Percentiles rank a stretch among this genome's conserved stretches.
Evolutionary conservation across 2,888 invertebrate species (phyloP).

Genomic region (Erebia aethiops): DNA sequence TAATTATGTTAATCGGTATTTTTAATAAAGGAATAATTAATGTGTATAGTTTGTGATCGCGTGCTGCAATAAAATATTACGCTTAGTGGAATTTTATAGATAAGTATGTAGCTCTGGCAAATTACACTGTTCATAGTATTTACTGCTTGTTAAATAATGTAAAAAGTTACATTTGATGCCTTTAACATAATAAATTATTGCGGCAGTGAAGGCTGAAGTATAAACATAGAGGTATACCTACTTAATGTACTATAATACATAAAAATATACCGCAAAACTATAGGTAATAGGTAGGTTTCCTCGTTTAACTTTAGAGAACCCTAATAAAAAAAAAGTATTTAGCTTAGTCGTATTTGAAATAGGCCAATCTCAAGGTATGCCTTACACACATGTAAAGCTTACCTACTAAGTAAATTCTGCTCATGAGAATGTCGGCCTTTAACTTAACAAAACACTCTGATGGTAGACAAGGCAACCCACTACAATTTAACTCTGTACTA

Average conservation of each 20-base stretch:
- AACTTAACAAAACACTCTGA: constrained; percentile 32
- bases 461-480: constrained; percentile 18
- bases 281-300: not conserved
- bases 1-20: constrained; percentile 19
- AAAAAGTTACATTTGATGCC: no score
- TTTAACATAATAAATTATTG: no score
- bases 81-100: no score
- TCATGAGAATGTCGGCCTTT: constrained; percentile 21
- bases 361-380: not conserved
- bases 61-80: no score
- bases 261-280: not conserved
- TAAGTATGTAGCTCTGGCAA: no score
- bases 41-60: no score
- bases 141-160: no score
- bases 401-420: not conserved
- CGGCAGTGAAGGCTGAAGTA: no score
- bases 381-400: not conserved
- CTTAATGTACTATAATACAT: no score
- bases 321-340: not conserved
- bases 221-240: no score
- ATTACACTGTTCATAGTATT: no score
- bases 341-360: not conserved
- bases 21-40: not conserved
- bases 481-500: constrained; percentile 22
- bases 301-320: not conserved